Base-by-base conservation (phyloP, 2,113 vertebrate species). In the Diadophis punctatus region DNA sequence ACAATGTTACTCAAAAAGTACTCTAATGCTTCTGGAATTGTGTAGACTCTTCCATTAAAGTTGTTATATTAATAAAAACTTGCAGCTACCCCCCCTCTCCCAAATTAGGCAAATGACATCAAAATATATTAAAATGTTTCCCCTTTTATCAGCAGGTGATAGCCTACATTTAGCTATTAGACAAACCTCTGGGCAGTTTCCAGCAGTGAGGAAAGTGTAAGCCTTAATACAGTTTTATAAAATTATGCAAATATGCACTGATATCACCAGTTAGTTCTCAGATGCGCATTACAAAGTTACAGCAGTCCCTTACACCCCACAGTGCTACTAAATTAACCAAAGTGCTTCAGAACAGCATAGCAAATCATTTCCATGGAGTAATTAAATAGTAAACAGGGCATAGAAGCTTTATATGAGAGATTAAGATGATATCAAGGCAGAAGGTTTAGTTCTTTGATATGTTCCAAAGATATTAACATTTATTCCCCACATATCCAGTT, bases 301-400 rank as follows among this genome's bases (percentile, higher is more conserved):
- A 95, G 58, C 22, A 90, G 1, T 1, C 80, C 90, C 95, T 95
- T 60, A 80, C 12, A 92, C 0, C 3, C 74, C 11, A 34, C 48
- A 20, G 22, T 93, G 7, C 1, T 93, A 90, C 89, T 89, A 91
- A 93, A 92, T 93, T 56, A 63, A 90, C 85, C 92, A 84, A 92
- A 89, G 4, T 93, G 46, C n/a, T 92, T 87, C 86, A 68, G 92
- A 93, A 91, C 10, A 80, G 93, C 94, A 63, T 18, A 93, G 91
- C 7, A 85, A 74, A 34, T 93, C 22, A 91, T 22, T 93, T 92
- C 3, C 34, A 93, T 6, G 87, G 1, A 89, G 11, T 51, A 95
- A 95, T 51, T 94, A 63, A 43, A 90, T 3, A 49, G 74, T 92
- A 93, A 87, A 91, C 7, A 88, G 52, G 30, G 5, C 86, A 86